Percentiles rank a stretch among this genome's conserved stretches.
phyloP scores from a whole-genome alignment of 64 coral and sea anemone genomes.

The Pocillopora damicornis region DNA sequence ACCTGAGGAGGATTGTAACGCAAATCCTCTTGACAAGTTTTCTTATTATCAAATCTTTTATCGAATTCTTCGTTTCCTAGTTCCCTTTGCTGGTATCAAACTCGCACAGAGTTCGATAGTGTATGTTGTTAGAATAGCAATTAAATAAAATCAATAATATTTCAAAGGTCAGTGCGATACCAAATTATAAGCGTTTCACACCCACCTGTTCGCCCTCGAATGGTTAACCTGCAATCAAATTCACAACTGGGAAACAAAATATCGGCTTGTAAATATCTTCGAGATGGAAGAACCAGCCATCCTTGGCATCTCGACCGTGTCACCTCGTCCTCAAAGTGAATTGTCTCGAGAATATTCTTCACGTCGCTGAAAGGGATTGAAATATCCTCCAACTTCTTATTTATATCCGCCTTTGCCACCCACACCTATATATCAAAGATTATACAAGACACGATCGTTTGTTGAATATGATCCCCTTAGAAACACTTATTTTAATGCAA shows the following conservation, averaged over 20 bases:
- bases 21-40: no score
- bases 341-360: background rate
- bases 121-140: no score
- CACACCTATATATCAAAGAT: background rate
- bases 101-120: no score
- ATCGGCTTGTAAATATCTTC: background rate
- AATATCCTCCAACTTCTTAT: background rate
- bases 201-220: background rate
- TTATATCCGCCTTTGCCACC: background rate
- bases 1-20: no score
- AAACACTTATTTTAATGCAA: no score
- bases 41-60: no score
- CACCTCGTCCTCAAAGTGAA: background rate
- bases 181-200: background rate
- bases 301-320: background rate
- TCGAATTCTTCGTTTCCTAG: no score
- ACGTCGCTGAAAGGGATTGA: background rate
- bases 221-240: constrained; percentile 21
- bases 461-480: no score
- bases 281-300: background rate
- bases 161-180: no score
- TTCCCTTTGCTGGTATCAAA: no score
- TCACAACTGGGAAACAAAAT: constrained; percentile 28
- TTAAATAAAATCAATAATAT: no score
- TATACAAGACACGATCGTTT: no score